These are phyloP conservation scores for Brachyhypopomus occidentalis DNA, from an alignment of 2,113 vertebrate species.

Conservation along the genomic window DNA sequence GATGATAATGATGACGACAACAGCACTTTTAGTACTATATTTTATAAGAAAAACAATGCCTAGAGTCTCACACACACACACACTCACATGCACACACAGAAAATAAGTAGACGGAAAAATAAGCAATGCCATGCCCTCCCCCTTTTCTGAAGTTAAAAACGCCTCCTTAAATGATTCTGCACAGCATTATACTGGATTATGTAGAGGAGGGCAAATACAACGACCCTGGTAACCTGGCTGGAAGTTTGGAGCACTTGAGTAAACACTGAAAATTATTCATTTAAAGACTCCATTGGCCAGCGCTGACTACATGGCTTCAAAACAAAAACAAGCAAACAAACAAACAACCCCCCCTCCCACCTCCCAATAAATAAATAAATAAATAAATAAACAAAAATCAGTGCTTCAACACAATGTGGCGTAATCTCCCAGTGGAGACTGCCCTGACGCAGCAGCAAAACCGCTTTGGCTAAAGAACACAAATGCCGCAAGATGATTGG, in stretches of 20 bases:
- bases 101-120: conserved; percentile 2
- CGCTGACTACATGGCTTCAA: conserved; percentile 61
- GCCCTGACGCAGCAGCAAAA: conserved; percentile 1
- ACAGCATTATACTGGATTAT: neutral
- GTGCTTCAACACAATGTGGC: conserved; percentile 71
- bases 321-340: no score
- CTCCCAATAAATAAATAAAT: no score
- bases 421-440: conserved; percentile 71
- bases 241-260: conserved; percentile 47
- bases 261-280: conserved; percentile 70
- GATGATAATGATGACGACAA: neutral
- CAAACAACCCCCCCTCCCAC: no score
- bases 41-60: conserved; percentile 11
- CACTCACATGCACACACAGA: neutral
- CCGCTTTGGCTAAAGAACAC: neutral
- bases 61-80: neutral
- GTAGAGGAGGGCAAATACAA: conserved; percentile 36
- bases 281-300: conserved; percentile 67
- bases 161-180: neutral
- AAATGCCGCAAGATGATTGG: no score
- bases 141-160: neutral
- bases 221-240: neutral
- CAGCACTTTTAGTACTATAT: conserved; percentile 6
- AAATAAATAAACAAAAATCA: conserved; percentile 57
- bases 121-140: neutral